Base-by-base conservation (phyloP, 2,888 invertebrate species). In the Drosophila prostipennis region DNA sequence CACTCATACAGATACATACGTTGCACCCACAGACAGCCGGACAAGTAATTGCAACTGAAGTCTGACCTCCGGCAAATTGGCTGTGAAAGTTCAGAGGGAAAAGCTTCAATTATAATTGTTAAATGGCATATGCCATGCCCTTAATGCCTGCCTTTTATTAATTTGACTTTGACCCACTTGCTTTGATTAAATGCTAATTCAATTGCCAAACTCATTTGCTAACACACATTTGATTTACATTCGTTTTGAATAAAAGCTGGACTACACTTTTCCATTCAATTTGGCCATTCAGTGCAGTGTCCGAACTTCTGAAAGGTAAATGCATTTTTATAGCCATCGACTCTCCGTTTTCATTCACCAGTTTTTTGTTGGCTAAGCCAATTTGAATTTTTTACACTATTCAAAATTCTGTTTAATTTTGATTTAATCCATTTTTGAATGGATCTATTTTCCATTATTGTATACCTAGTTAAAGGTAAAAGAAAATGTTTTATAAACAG, bases 21-120 rank as follows among this genome's bases (percentile, higher is more conserved):
- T 11, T 48, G 16, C 16, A 51, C 48, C 42, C 51, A 19, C 39
- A 69, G 51, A 34, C 39, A 43, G 32, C 14, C 54, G 54, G 54
- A 51, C 49, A 63, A 72, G 71, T 71, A 71, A 71, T 72, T 72
- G 73, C 46, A 71, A 36, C 64, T 43, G 36, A 36, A 37, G 64
- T 23, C 63, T 51, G 68, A 68, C 75, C 58, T 51, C 57, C 46
- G 73, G 68, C 72, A 85, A 82, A 87, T 82, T 81, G 85, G 67
- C 77, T 71, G 52, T 42, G 57, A 53, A 68, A 39, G 48, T 58
- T 58, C 60, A 54, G 34, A 49, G 52, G 51, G 58, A 67, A 74
- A 70, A 55, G 52, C 52, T 71, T 72, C 74, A 74, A 81, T 72
- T 71, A 56, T 56, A 73, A 65, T 87, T 72, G 68, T 59, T 39